Conservation (phyloP, 1,140 invertebrate species). For the Doryteuthis pealeii region DNA sequence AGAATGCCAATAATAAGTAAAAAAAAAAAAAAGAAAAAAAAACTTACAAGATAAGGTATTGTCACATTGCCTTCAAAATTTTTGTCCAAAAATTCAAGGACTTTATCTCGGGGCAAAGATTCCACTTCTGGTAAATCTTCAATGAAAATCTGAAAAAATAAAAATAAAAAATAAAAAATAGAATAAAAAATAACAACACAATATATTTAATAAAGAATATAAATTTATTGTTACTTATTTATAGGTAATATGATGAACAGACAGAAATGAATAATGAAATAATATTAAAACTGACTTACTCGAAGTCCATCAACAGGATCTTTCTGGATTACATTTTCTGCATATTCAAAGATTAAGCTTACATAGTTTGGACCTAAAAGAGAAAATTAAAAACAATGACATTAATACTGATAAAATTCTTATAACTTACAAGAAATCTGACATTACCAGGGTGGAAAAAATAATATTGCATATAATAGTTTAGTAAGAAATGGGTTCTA, state of each 20-base stretch:
- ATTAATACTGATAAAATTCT: no score
- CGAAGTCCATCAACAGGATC: conserved; percentile 87
- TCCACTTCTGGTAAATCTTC: conserved; percentile 89
- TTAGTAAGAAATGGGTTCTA: no score
- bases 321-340: conserved; percentile 86
- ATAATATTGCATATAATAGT: no score
- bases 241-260: background rate
- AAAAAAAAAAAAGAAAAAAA: no score
- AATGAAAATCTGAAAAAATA: conserved; percentile 75
- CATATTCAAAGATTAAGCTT: conserved; percentile 90
- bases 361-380: conserved; percentile 75
- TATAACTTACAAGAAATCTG: no score
- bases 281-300: conserved; percentile 43
- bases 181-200: conserved; percentile 14
- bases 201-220: background rate
- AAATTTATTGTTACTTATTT: background rate
- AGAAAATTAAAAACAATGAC: conserved; percentile 29
- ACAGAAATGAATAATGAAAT: no score
- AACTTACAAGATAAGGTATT: conserved; percentile 80
- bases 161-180: background rate
- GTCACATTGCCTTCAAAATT: conserved; percentile 75
- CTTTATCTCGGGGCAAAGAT: conserved; percentile 80
- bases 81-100: conserved; percentile 84
- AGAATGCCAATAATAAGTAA: no score
- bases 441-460: no score